Conservation (phyloP, 2,888 invertebrate genomes). For the Erebia ligea region DNA sequence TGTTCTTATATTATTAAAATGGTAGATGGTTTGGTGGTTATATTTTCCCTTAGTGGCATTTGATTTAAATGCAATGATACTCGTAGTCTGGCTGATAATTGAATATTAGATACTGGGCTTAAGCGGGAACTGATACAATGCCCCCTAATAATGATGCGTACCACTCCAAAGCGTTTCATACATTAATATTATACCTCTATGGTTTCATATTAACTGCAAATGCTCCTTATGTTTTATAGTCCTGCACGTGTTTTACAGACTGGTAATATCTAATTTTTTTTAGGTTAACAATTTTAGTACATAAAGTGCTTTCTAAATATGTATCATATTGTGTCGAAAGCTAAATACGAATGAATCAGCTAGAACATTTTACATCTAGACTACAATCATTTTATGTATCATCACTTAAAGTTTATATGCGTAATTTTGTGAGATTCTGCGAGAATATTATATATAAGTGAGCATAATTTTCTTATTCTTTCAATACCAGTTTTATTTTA, state of each 20-base stretch:
- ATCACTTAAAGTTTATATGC: slow-evolving; percentile 1
- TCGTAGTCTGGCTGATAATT: slow-evolving; percentile 9
- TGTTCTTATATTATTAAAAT: slow-evolving; percentile 27
- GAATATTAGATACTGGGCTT: slow-evolving; percentile 20
- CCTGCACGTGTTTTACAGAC: slow-evolving; percentile 23
- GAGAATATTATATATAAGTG: slow-evolving; percentile 1
- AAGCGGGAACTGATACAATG: slow-evolving; percentile 32
- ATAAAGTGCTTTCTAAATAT: slow-evolving; percentile 73
- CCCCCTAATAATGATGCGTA: slow-evolving; percentile 25
- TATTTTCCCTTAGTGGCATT: slow-evolving; percentile 16
- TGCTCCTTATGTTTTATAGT: slow-evolving; percentile 8
- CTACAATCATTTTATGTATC: slow-evolving; percentile 42
- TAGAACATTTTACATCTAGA: slow-evolving; percentile 58
- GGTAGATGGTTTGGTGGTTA: slow-evolving; percentile 27
- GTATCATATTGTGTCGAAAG: slow-evolving; percentile 61
- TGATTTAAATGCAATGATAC: slow-evolving; percentile 25
- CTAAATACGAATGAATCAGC: slow-evolving; percentile 58
- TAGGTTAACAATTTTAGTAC: slow-evolving; percentile 58
- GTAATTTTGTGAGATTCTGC: background rate
- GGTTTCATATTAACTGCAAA: slow-evolving; percentile 27
- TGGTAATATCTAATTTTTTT: slow-evolving; percentile 37
- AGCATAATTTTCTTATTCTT: background rate
- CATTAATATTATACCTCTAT: too few relatives aligned
- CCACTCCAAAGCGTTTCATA: slow-evolving; percentile 22
- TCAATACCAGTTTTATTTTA: background rate